Conservation (phyloP, 1,140 invertebrate species). For the Vanessa atalanta region DNA sequence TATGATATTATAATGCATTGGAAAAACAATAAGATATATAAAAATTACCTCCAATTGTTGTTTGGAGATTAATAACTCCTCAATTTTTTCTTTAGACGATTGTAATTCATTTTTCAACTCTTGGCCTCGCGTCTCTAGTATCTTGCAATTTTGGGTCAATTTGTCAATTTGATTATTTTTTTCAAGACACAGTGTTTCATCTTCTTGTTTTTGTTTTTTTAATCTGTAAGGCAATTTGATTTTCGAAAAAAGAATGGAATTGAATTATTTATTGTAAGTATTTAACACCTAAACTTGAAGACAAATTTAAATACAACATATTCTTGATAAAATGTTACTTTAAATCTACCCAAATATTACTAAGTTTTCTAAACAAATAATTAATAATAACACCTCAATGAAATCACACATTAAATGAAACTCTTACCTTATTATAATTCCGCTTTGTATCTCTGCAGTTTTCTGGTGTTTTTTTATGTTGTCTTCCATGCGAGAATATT, state of each 20-base stretch:
- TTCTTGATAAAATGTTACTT: too few species aligned
- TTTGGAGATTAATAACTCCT: slow-evolving; percentile 45
- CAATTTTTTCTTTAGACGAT: slow-evolving; percentile 42
- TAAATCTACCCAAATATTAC: background rate
- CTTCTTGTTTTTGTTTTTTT: slow-evolving; percentile 51
- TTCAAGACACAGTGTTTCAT: slow-evolving; percentile 40
- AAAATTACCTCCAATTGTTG: slow-evolving; percentile 53
- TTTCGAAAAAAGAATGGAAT: too few species aligned
- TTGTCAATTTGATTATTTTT: slow-evolving; percentile 52
- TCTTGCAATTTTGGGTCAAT: slow-evolving; percentile 39
- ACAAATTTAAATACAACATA: background rate
- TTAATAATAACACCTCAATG: background rate
- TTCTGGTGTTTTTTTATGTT: slow-evolving; percentile 74
- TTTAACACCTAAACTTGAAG: background rate
- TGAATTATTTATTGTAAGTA: too few species aligned
- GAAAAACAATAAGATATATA: background rate
- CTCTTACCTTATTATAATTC: slow-evolving; percentile 65
- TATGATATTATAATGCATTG: too few species aligned
- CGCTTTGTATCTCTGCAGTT: slow-evolving; percentile 67
- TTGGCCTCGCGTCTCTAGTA: slow-evolving; percentile 42
- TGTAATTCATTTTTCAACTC: slow-evolving; percentile 34
- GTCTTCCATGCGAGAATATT: slow-evolving; percentile 56
- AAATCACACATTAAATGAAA: background rate
- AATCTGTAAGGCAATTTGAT: slow-evolving; percentile 8
- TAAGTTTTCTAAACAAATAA: background rate